Conservation (phyloP, 2,888 invertebrate species). For the Dynastes tityus region DNA sequence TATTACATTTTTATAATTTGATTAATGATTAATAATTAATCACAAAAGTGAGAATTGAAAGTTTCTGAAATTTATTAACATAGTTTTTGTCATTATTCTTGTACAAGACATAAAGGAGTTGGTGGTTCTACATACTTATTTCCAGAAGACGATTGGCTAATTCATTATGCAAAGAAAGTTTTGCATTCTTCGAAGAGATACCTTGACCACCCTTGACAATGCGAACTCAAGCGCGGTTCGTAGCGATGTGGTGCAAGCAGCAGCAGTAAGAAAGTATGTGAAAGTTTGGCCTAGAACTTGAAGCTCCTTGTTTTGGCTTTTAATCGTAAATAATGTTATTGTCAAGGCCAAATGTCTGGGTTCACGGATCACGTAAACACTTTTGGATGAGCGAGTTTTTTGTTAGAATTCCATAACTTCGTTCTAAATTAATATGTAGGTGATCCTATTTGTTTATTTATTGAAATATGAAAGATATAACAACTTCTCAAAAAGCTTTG, state of each 20-base stretch:
- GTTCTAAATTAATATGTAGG: not conserved
- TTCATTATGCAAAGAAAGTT: slow-evolving; percentile 48
- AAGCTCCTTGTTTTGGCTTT: slow-evolving; percentile 66
- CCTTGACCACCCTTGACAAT: slow-evolving; percentile 12
- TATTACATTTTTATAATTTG: no score
- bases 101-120: not conserved
- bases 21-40: no score
- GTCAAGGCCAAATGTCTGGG: slow-evolving; percentile 66
- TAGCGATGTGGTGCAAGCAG: slow-evolving; percentile 30
- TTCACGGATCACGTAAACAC: slow-evolving; percentile 5
- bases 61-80: no score
- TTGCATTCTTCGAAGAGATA: slow-evolving; percentile 21
- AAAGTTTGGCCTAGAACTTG: slow-evolving; percentile 70
- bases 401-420: slow-evolving; percentile 35
- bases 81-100: no score
- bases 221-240: slow-evolving; percentile 36
- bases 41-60: no score
- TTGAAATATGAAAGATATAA: no score
- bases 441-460: no score
- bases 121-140: not conserved
- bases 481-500: no score
- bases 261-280: slow-evolving; percentile 67
- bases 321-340: slow-evolving; percentile 63
- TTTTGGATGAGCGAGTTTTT: not conserved
- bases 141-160: slow-evolving; percentile 17